Base-by-base conservation (phyloP, 2,113 vertebrate genomes). In the Labeo rohita region DNA sequence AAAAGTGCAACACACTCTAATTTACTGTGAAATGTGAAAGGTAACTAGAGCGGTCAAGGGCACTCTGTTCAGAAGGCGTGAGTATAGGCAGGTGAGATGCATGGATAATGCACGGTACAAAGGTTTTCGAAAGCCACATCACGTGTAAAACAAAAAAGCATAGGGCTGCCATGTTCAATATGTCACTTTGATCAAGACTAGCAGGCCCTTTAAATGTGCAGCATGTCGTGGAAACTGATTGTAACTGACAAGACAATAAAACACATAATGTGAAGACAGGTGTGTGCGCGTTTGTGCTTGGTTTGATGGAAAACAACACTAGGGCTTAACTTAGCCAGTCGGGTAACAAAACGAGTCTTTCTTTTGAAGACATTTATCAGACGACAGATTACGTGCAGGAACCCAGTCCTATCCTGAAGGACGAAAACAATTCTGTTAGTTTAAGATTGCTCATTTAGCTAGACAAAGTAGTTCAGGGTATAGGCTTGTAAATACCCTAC, bases 221-320 rank as follows among this genome's bases (percentile, higher is more conserved):
- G 23, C 49, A 68, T n/a, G 72, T 43, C 23, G 12, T 52, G 50
- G n/a, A 18, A 47, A 68, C 16, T 72, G 49, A 88, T 78, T 68
- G 21, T 34, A 83, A 73, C 72, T 83, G 79, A 83, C 79, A 79
- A 73, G 87, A 82, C 45, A 83, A 88, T 88, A 61, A 86, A 72
- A 18, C 73, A 39, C 18, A 10, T n/a, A 45, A 59, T 4, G 13
- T 8, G 23, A 39, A 61, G 68, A 83, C 49, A 72, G 45, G 18
- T 39, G 68, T 75, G 45, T 80, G 16, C 74, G 54, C 80, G 36
- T 79, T 78, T 50, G 12, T 18, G 34, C 49, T 59, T 88, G 2
- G 47, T 68, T 61, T 72, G 86, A 79, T n/a, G n/a, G 63, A 52
- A 39, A 73, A 56, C 65, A 61, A 56, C 39, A 79, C 23, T 36